Evolutionary conservation across 2,797 vertebrate genomes (phyloP).

Genomic region (Gallinago nigripennis): DNA sequence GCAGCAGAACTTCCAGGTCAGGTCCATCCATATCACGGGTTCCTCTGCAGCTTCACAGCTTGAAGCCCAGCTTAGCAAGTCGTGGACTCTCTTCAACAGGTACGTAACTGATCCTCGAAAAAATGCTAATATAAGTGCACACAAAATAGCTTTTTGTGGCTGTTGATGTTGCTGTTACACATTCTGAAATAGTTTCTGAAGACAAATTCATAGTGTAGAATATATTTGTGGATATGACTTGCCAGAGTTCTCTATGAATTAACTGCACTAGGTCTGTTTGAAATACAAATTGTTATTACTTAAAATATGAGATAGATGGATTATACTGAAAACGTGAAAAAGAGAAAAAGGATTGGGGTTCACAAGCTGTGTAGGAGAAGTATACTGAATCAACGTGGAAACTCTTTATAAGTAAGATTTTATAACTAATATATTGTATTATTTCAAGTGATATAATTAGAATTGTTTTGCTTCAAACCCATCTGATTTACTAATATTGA

Average conservation of each 20-base stretch:
- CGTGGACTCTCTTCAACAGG: not conserved
- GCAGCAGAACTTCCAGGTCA: not conserved
- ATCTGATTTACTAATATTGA: not conserved
- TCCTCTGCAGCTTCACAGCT: not conserved
- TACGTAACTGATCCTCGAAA: fast-evolving
- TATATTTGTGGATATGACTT: not conserved
- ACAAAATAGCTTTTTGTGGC: not conserved
- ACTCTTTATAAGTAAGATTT: not conserved
- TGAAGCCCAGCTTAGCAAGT: not conserved
- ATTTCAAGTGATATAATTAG: not conserved
- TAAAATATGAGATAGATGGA: not conserved
- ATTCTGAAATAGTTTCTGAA: not conserved
- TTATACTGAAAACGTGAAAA: not conserved
- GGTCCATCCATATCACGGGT: fast-evolving
- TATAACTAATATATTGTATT: not conserved
- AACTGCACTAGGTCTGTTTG: not conserved
- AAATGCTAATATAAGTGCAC: not conserved
- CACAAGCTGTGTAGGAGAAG: not conserved
- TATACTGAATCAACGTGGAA: not conserved
- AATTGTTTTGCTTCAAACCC: not conserved
- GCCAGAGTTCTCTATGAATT: not conserved
- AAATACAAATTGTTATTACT: not conserved
- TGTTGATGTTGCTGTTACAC: not conserved
- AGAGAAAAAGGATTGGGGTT: not conserved
- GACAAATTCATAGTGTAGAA: not conserved